phyloP scores from a whole-genome alignment of 1,140 invertebrate species.

The Paraescarpia echinospica region DNA sequence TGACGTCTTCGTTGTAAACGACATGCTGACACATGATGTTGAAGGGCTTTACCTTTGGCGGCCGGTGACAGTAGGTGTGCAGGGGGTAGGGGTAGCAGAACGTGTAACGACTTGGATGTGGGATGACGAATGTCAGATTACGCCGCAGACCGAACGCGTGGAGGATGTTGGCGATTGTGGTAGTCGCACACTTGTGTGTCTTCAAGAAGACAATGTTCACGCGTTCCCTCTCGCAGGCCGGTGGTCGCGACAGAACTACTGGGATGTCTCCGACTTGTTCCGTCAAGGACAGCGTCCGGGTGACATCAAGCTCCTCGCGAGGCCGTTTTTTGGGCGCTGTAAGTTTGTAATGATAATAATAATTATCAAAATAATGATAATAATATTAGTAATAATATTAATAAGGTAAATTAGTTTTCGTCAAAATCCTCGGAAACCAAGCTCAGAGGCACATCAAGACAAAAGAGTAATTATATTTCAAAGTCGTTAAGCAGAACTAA shows the following conservation, averaged over 20 bases:
- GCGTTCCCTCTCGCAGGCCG: background rate
- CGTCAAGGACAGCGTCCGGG: background rate
- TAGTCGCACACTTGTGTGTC: slow-evolving; percentile 26
- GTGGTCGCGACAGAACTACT: background rate
- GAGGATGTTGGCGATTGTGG: slow-evolving; percentile 8
- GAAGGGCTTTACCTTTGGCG: background rate
- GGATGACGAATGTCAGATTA: slow-evolving; percentile 22
- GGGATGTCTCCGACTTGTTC: background rate
- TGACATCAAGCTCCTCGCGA: background rate
- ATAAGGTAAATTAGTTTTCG: too few relatives aligned
- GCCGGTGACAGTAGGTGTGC: slow-evolving; percentile 29
- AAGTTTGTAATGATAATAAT: too few relatives aligned
- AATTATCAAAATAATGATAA: too few relatives aligned
- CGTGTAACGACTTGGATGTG: slow-evolving; percentile 32
- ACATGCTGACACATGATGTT: slow-evolving; percentile 30
- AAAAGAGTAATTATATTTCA: too few relatives aligned
- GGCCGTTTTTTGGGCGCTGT: too few relatives aligned
- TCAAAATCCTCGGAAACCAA: too few relatives aligned
- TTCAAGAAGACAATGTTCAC: slow-evolving; percentile 25
- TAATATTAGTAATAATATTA: too few relatives aligned
- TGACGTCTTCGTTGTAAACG: slow-evolving; percentile 20
- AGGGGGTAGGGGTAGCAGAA: slow-evolving; percentile 45
- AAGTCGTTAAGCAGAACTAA: too few relatives aligned
- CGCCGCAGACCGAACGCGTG: slow-evolving; percentile 15
- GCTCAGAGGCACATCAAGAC: too few relatives aligned